Percentiles rank a stretch among this genome's conserved stretches.
phyloP scores from a whole-genome alignment of 92 coral and sea anemone genomes.

The Pocillopora meandrina region DNA sequence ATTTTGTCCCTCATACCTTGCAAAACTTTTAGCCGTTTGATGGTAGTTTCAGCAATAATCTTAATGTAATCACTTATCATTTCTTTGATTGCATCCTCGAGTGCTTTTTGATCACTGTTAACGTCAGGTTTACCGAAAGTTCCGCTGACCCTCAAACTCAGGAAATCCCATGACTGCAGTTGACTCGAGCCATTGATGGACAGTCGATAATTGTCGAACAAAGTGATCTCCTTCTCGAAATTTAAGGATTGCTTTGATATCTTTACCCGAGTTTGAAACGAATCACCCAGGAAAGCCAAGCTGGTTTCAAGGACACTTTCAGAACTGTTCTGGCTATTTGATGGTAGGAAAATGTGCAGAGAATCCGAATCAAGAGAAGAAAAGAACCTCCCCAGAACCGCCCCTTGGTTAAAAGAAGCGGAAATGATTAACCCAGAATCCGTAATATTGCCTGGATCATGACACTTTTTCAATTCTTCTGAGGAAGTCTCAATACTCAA shows the following conservation, averaged over 20 bases:
- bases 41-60: slow-evolving; percentile 13
- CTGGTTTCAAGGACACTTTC: slow-evolving; percentile 12
- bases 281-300: slow-evolving; percentile 44
- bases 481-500: slow-evolving; percentile 8
- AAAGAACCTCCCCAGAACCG: slow-evolving; percentile 33
- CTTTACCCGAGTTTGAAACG: slow-evolving; percentile 23
- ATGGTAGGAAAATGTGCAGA: slow-evolving; percentile 1
- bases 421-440: slow-evolving; percentile 4
- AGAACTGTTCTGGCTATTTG: slow-evolving; percentile 7
- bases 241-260: slow-evolving; percentile 18
- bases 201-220: slow-evolving; percentile 50
- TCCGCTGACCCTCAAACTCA: slow-evolving; percentile 45
- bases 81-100: slow-evolving; percentile 40
- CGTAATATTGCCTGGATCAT: neutral
- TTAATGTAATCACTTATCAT: slow-evolving; percentile 36
- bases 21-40: neutral
- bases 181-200: slow-evolving; percentile 32
- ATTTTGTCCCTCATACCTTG: neutral
- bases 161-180: slow-evolving; percentile 56
- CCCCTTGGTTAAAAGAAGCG: slow-evolving; percentile 13
- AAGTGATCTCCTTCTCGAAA: slow-evolving; percentile 25
- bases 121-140: slow-evolving; percentile 7
- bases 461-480: neutral
- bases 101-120: slow-evolving; percentile 6
- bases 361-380: slow-evolving; percentile 13